Evolutionary conservation across 2,797 vertebrate genomes (phyloP), one percentile per base, ranked within the genome.

Genomic region (Decapterus maruadsi): DNA sequence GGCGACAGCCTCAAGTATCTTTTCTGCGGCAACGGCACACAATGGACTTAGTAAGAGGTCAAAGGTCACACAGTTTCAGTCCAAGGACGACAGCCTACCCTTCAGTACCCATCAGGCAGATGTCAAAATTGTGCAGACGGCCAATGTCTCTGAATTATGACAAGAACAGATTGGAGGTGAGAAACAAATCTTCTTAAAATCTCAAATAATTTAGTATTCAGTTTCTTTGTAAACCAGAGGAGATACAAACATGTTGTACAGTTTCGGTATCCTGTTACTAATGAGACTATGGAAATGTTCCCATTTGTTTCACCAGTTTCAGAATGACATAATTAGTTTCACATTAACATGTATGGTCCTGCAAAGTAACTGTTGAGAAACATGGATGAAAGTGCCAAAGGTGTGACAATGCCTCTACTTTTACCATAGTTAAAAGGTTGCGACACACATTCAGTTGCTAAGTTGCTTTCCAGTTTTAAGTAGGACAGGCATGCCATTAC

Each of bases 91-190:
- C 59, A 8, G 22, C 16, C 12, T 17, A 56, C 20, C 36, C 69
- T 10, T 66, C 63, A 2, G 17, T 0, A 26, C 13, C 65, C 19
- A 6, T 1, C 7, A 78, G 54, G 45, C 69, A 77, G 29, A 66
- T 12, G 40, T 82, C 82, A 34, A 83, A 78, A 6, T 34, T 1
- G 0, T 38, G 38, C 16, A 84, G 61, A 58, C 48, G 75, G 17
- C 78, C 56, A 0, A 8, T 45, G 38, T 81, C 81, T 8, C 2
- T 78, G 36, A 66, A 5, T 13, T 77, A 7, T 17, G 61, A 72
- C 5, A 63, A 2, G 19, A 75, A 20, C 29, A 75, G 51, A 48
- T 60, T 59, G 58, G 67, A 93, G 93, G 93, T 93, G 80, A 89
- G 89, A 34, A 34, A 34, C 31, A 6, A 34, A 55, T 71, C 13